Evolutionary conservation across 2,888 invertebrate species (phyloP), one percentile per base, ranked within the genome.

Genomic region (Labia minor): DNA sequence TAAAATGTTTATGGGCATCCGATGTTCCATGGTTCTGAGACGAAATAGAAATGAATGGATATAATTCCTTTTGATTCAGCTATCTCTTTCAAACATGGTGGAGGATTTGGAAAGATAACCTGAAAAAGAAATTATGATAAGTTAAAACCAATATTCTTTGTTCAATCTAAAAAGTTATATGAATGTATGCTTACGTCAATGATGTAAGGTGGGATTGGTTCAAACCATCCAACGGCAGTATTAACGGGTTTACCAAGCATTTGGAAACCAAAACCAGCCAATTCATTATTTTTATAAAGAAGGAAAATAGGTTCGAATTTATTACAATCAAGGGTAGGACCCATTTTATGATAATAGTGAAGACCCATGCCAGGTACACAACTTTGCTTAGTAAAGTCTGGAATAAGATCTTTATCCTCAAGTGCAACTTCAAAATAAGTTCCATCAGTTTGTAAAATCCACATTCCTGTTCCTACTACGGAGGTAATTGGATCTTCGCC

Each of bases 271-370:
- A 72, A 14, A 11, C 71, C 72, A 19, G 65, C 37, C 11, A 72
- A 61, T 62, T 70, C 64, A 1, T 62, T 69, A 0, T 70, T 65
- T 19, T 69, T 61, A 11, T 69, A 68, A 37, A 72, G 64, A 11
- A 71, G 64, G 67, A 72, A 72, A 68, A 67, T 69, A 0, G 72
- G 72, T 62, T 70, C 37, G 4, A 63, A 16, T 6, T 70, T 65
- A 65, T 70, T 68, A 37, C 72, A 72, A 1, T 14, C 66, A 19
- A 66, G 8, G 0, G 33, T 11, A 1, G 64, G 19, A 1, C 67
- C 71, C 71, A 72, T 72, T 64, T 70, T 69, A 67, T 71, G 66
- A 64, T 72, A 72, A 66, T 72, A 72, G 33, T 72, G 72, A n/a
- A 67, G 70, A 67, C 67, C 67, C 67, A 67, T 67, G 14, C 21